phyloP scores from a whole-genome alignment of 2,888 invertebrate species.

The Halocaridina rubra region DNA sequence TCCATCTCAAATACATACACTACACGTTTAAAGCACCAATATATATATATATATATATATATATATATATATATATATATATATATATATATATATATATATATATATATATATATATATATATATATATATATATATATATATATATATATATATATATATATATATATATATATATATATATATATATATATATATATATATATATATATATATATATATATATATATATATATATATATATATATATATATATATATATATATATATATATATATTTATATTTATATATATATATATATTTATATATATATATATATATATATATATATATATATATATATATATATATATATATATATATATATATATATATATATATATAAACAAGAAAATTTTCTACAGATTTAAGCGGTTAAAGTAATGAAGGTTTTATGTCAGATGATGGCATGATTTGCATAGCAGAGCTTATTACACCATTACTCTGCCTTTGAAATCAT shows the following conservation, averaged over 20 bases:
- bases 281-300: background rate
- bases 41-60: background rate
- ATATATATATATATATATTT: background rate
- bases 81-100: slow-evolving; percentile 1
- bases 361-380: too few relatives aligned
- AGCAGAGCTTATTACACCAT: too few relatives aligned
- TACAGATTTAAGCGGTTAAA: too few relatives aligned
- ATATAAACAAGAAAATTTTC: too few relatives aligned
- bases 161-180: background rate
- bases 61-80: slow-evolving; percentile 1
- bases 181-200: background rate
- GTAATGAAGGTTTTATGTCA: too few relatives aligned
- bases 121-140: background rate
- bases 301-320: too few relatives aligned
- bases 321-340: too few relatives aligned
- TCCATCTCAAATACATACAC: too few relatives aligned
- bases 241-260: slow-evolving; percentile 3
- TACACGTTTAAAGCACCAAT: too few relatives aligned
- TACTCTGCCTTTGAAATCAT: too few relatives aligned
- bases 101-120: background rate
- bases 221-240: slow-evolving; percentile 19
- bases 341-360: too few relatives aligned
- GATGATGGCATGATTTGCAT: too few relatives aligned
- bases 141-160: background rate
- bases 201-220: slow-evolving; percentile 7